A percentile compares a stretch with the other conserved stretches of the same genome.
Evolutionary conservation across 1,140 invertebrate species (phyloP).

Genomic region (Lordiphosa mommai): DNA sequence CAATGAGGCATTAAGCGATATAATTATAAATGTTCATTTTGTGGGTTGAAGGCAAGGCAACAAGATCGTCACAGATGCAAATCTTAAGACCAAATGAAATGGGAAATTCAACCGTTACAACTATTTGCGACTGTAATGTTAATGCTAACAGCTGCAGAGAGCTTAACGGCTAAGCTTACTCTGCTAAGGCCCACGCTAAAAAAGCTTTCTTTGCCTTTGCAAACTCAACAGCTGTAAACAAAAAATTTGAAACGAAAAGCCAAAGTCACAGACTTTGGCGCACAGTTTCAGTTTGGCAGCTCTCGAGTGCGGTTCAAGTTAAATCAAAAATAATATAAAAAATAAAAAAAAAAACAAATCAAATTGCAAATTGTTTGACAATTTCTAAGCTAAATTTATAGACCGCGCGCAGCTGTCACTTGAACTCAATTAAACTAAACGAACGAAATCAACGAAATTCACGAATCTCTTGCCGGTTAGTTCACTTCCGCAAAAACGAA

Average conservation of each 20-base stretch:
- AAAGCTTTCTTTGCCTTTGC: constrained; percentile 17
- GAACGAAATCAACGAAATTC: constrained; percentile 38
- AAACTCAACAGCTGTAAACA: neutral
- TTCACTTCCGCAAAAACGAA: constrained; percentile 36
- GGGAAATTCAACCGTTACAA: neutral
- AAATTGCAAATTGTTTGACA: constrained; percentile 46
- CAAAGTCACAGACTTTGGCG: constrained; percentile 24
- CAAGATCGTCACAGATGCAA: constrained; percentile 25
- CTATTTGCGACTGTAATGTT: constrained; percentile 6
- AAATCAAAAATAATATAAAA: constrained; percentile 6
- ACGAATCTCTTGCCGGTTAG: neutral
- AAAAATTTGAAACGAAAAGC: constrained; percentile 54
- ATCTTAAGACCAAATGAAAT: neutral
- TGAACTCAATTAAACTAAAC: constrained; percentile 67
- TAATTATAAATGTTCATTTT: constrained; percentile 11
- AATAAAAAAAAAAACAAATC: constrained; percentile 14
- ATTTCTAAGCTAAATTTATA: constrained; percentile 28
- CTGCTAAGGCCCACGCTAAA: constrained; percentile 22
- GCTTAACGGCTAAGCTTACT: neutral
- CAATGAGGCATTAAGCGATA: constrained; percentile 62
- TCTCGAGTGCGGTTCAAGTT: constrained; percentile 48
- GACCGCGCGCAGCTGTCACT: constrained; percentile 51
- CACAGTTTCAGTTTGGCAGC: constrained; percentile 58
- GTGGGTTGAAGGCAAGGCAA: constrained; percentile 38
- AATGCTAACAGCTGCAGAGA: neutral